These are phyloP conservation scores for Yponomeuta cagnagella DNA, from an alignment of 2,888 invertebrate species.

Conservation along the genomic window DNA sequence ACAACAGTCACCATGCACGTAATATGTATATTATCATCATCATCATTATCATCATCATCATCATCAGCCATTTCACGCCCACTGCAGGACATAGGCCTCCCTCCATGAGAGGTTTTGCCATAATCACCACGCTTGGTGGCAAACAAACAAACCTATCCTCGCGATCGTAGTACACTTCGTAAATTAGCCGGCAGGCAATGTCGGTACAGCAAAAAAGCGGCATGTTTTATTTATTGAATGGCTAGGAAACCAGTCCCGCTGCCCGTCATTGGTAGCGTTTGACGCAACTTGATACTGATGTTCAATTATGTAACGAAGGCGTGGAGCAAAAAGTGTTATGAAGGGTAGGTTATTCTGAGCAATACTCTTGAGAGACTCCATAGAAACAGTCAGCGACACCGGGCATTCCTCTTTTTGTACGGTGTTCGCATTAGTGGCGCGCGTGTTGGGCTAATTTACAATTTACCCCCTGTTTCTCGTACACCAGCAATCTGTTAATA, in stretches of 20 bases:
- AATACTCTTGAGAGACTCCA: not conserved
- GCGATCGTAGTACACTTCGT: not conserved
- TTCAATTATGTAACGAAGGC: not conserved
- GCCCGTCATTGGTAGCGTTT: conserved; percentile 16
- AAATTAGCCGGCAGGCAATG: not conserved
- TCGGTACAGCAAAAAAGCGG: conserved; percentile 25
- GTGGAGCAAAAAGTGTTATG: not conserved
- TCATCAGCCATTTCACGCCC: too few relatives aligned
- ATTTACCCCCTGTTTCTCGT: too few relatives aligned
- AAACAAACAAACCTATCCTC: not conserved
- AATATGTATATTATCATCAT: too few relatives aligned
- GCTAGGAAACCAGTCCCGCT: conserved; percentile 31
- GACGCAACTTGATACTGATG: conserved; percentile 15
- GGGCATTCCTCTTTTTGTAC: too few relatives aligned
- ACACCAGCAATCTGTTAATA: too few relatives aligned
- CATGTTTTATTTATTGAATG: conserved; percentile 34
- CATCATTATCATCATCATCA: too few relatives aligned
- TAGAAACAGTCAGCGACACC: too few relatives aligned
- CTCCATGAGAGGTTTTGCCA: too few relatives aligned
- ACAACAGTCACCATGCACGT: too few relatives aligned
- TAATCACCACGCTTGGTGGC: not conserved
- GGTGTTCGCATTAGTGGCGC: too few relatives aligned
- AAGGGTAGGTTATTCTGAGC: not conserved
- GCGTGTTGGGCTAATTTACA: too few relatives aligned
- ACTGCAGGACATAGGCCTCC: too few relatives aligned